Evolutionary conservation across 2,888 invertebrate genomes (phyloP).

Genomic region (Caenorhabditis panamensis): DNA sequence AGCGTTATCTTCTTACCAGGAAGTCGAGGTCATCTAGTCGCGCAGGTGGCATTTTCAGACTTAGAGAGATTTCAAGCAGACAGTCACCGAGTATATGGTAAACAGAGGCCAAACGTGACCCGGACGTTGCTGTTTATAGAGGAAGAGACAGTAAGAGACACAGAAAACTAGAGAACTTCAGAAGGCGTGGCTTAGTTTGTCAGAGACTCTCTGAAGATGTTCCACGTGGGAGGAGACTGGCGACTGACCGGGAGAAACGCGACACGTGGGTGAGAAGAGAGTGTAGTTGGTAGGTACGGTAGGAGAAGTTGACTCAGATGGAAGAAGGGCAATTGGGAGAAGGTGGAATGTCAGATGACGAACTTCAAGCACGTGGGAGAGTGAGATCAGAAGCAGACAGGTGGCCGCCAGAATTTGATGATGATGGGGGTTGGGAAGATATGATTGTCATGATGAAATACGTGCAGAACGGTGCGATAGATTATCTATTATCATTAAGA

Average conservation of each 20-base stretch:
- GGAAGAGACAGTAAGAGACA: slow-evolving; percentile 23
- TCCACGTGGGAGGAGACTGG: slow-evolving; percentile 55
- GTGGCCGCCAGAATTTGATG: slow-evolving; percentile 14
- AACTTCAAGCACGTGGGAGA: slow-evolving; percentile 35
- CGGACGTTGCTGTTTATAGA: slow-evolving; percentile 45
- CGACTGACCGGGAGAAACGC: no score
- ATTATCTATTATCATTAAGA: no score
- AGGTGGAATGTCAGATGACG: slow-evolving; percentile 32
- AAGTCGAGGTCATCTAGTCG: slow-evolving; percentile 56
- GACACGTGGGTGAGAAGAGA: slow-evolving; percentile 46
- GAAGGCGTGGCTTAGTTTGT: slow-evolving; percentile 20
- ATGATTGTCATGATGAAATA: slow-evolving; percentile 3
- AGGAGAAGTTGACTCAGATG: slow-evolving; percentile 10
- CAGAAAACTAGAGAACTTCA: slow-evolving; percentile 17
- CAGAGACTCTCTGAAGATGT: slow-evolving; percentile 29
- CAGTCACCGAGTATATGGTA: slow-evolving; percentile 39
- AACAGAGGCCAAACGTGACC: slow-evolving; percentile 44
- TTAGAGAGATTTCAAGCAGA: slow-evolving; percentile 17
- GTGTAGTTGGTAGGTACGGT: slow-evolving; percentile 20
- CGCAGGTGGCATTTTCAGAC: slow-evolving; percentile 61
- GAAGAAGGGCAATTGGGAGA: slow-evolving; percentile 1
- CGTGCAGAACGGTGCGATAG: no score
- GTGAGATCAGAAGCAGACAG: slow-evolving; percentile 17
- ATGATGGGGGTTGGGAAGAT: not conserved
- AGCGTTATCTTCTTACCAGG: slow-evolving; percentile 35